A percentile compares a stretch with the other conserved stretches of the same genome.
Evolutionary conservation across 2,113 vertebrate genomes (phyloP).

Genomic region (Rattus rattus): DNA sequence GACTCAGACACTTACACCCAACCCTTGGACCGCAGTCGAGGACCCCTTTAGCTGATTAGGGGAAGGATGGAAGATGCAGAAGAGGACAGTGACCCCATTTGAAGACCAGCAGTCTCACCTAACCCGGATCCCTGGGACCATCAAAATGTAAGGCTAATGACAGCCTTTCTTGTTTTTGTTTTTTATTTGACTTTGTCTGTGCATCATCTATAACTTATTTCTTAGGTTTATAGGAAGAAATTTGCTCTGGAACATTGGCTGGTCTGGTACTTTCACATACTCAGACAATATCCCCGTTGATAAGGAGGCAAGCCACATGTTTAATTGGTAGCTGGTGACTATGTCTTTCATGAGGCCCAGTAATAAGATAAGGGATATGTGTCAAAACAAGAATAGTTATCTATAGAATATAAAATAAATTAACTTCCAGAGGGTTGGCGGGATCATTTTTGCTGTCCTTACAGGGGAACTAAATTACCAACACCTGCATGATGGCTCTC

Average conservation of each 20-base stretch:
- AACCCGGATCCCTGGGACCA: too few relatives aligned
- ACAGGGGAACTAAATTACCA: neutral
- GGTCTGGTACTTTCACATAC: neutral
- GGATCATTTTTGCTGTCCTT: neutral
- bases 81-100: too few relatives aligned
- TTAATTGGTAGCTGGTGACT: too few relatives aligned
- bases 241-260: neutral
- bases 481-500: neutral
- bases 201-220: neutral
- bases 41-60: too few relatives aligned
- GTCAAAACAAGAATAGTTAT: neutral
- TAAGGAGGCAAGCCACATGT: neutral
- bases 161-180: neutral
- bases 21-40: too few relatives aligned
- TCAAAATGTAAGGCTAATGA: too few relatives aligned
- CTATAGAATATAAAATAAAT: neutral
- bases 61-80: too few relatives aligned
- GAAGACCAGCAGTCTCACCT: too few relatives aligned
- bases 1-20: too few relatives aligned
- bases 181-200: neutral
- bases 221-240: neutral
- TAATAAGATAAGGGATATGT: neutral
- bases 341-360: neutral
- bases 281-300: neutral
- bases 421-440: neutral